Evolutionary conservation across 2,797 vertebrate species (phyloP), one percentile per base, ranked within the genome.

Genomic region (Syndactyla subalaris): DNA sequence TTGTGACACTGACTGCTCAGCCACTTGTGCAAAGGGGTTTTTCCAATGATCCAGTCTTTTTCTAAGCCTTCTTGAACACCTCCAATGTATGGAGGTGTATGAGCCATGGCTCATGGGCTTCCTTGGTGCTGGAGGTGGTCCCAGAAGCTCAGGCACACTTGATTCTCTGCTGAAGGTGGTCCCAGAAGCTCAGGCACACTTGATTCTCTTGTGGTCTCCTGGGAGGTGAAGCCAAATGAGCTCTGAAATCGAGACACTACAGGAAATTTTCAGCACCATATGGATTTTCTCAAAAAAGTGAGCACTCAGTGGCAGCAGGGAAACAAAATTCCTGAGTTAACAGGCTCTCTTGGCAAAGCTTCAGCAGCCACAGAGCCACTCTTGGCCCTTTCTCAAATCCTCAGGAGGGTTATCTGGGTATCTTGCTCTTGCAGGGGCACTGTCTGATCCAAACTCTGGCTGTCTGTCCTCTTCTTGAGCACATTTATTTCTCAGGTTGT

Each of bases 321-420:
- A 63, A 77, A 32, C 30, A 20, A 51, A 76, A 24, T 48, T 46
- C 10, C 24, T 0, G 0, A 32, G 45, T 57, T 46, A 54, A 59
- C 73, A 45, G n/a, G 13, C 22, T n/a, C 4, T 57, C 14, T 27
- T 62, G 9, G 27, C 7, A 41, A 65, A 46, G 6, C 15, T 41
- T 67, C 36, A 41, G n/a, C 51, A 85, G 22, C 24, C 16, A 7
- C 5, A 38, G 43, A 62, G 36, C 10, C 12, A 2, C 41, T 71
- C 2, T 3, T 27, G 23, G 32, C 52, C 66, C 26, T 49, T 63
- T 29, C 20, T 38, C 14, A 46, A 8, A 57, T 38, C 34, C 49
- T 65, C 0, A 0, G 7, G 61, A 54, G 29, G 10, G 15, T 72
- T 46, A 15, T n/a, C 26, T 11, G 20, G 46, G 13, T 65, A 54